phyloP scores from a whole-genome alignment of 2,113 vertebrate genomes.

The Pelobates fuscus region DNA sequence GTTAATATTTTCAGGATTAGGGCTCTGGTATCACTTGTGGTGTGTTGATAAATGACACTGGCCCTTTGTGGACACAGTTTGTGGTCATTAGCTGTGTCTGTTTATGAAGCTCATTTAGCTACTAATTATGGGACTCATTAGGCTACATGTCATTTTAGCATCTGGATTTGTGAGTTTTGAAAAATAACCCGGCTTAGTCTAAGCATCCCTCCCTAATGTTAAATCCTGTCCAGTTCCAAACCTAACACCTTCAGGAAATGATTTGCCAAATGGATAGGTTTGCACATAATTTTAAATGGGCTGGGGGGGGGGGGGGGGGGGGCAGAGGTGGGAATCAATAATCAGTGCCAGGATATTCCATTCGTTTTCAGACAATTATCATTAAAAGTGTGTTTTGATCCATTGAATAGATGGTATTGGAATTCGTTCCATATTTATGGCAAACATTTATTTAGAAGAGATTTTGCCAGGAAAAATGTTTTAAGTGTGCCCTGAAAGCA shows the following conservation, averaged over 20 bases:
- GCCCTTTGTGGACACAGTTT: conserved; percentile 40
- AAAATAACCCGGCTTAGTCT: conserved; percentile 32
- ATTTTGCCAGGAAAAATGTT: too few relatives aligned
- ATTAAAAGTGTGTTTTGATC: too few relatives aligned
- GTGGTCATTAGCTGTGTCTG: conserved; percentile 44
- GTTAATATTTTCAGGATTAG: not conserved
- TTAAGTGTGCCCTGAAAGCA: too few relatives aligned
- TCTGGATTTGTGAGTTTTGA: conserved; percentile 42
- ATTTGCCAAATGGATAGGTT: not conserved
- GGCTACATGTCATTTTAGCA: conserved; percentile 38
- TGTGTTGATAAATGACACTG: conserved; percentile 36
- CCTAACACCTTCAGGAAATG: conserved; percentile 1
- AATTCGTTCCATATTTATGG: too few relatives aligned
- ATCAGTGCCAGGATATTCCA: too few relatives aligned
- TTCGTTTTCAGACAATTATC: too few relatives aligned
- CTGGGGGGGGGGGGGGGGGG: too few relatives aligned
- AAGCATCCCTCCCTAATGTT: conserved; percentile 12
- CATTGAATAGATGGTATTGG: too few relatives aligned
- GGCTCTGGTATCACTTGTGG: conserved; percentile 20
- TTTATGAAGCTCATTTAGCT: conserved; percentile 43
- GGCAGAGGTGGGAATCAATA: too few relatives aligned
- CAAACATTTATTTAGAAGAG: too few relatives aligned
- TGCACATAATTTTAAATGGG: not conserved
- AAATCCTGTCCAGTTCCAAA: not conserved
- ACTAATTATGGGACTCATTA: conserved; percentile 44